These are phyloP conservation scores for Alaudala cheleensis DNA, from an alignment of 2,113 vertebrate genomes.

Conservation along the genomic window DNA sequence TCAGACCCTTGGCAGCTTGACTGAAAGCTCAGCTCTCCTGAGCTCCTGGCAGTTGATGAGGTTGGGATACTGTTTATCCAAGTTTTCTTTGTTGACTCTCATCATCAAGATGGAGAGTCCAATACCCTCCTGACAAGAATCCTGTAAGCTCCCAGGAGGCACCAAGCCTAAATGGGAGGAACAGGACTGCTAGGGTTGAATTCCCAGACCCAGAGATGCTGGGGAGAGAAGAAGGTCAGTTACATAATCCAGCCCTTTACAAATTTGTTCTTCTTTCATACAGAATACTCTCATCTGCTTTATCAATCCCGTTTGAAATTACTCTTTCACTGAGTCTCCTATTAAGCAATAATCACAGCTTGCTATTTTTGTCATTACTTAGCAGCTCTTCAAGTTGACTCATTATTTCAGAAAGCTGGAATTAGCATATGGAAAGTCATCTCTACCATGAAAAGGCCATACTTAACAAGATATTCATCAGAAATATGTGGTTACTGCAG, in stretches of 20 bases:
- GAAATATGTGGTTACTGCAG: not conserved
- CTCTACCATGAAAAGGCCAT: not conserved
- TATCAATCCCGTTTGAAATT: not conserved
- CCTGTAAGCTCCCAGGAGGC: not conserved
- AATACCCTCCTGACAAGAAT: not conserved
- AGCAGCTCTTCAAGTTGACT: conserved; percentile 26
- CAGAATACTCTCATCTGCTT: not conserved
- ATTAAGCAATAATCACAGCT: conserved; percentile 55
- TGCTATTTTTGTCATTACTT: conserved; percentile 60
- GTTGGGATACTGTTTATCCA: not conserved
- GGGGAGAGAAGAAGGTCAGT: not conserved
- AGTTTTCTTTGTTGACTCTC: not conserved
- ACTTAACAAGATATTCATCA: not conserved
- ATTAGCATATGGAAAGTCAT: conserved; percentile 34
- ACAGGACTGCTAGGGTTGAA: not conserved
- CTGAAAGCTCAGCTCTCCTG: not conserved
- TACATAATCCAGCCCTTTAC: not conserved
- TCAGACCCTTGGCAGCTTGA: not conserved
- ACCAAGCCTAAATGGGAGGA: not conserved
- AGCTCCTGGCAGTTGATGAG: not conserved
- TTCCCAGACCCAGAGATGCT: not conserved
- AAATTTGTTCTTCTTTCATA: not conserved
- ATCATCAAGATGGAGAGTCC: not conserved
- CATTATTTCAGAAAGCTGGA: not conserved
- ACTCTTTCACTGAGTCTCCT: conserved; percentile 21